Base-by-base conservation (phyloP, 2,113 vertebrate genomes). In the Acanthisitta chloris region DNA sequence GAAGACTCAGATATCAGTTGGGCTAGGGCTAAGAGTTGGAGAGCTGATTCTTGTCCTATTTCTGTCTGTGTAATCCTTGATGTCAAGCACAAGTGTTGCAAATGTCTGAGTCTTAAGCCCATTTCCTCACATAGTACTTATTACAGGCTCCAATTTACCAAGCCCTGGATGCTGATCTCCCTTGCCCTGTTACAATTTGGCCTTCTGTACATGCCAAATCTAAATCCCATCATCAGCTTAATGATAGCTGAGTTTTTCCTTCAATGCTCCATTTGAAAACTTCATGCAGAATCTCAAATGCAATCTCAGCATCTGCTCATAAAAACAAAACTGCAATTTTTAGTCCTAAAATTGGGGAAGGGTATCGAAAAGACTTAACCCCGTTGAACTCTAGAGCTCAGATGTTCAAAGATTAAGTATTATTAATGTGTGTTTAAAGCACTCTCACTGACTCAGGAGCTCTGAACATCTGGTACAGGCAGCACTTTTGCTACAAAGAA, bases 381-480 rank as follows among this genome's bases (percentile, higher is more conserved):
- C 18, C 49, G 7, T 12, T 77, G 74, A 65, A 74, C 23, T 73
- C 86, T 14, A 85, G 20, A 38, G 43, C 67, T 70, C 42, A 86
- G 34, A 90, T 90, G 17, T 38, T 28, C 40, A 86, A 90, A 86
- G 31, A 76, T 64, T 18, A 48, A 17, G 10, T 29, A 66, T 18
- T 66, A 86, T 59, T 93, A 84, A 81, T 20, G 8, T 14, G 7
- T 40, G 8, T 52, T 90, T 79, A 78, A 95, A 49, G 51, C 20
- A 52, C 42, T 76, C 28, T 66, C 54, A 24, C 9, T 76, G 49
- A 84, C 48, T 80, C 70, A 33, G 34, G 74, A 95, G 17, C 49
- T 91, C 51, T 29, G 72, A 93, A 74, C 90, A 96, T 74, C 80
- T 93, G 92, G 90, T 69, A 52, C 29, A 71, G 28, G 19, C 72